Conservation (phyloP, 2,113 vertebrate genomes). For the Rana temporaria region DNA sequence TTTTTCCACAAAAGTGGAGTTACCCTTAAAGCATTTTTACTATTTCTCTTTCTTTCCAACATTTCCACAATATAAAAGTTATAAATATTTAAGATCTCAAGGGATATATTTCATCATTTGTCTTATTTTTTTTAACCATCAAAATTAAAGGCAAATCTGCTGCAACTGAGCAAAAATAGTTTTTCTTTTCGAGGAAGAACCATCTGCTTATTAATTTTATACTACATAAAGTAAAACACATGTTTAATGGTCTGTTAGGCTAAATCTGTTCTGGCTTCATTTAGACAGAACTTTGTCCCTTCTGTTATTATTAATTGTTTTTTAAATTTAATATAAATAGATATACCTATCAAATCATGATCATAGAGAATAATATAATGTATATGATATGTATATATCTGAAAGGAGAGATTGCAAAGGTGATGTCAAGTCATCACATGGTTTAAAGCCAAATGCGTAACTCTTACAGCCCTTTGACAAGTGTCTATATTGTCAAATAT, state of each 20-base stretch:
- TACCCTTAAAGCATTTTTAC: too few species aligned
- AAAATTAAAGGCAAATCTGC: constrained; percentile 12
- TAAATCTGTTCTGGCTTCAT: constrained; percentile 14
- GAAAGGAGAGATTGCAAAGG: too few species aligned
- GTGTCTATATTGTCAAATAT: too few species aligned
- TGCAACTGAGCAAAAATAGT: constrained; percentile 19
- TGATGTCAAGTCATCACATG: too few species aligned
- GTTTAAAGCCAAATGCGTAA: too few species aligned
- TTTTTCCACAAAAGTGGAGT: too few species aligned
- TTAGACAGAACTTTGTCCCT: background rate
- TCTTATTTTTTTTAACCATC: background rate
- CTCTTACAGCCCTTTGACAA: too few species aligned
- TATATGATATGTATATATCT: too few species aligned
- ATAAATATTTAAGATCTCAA: background rate
- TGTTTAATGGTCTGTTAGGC: constrained; percentile 40
- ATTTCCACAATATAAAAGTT: too few species aligned
- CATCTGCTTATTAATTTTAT: constrained; percentile 43
- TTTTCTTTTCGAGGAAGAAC: constrained; percentile 21
- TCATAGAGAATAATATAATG: too few species aligned
- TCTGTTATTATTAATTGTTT: background rate
- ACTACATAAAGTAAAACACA: constrained; percentile 37
- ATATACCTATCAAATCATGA: too few species aligned
- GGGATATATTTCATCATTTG: background rate
- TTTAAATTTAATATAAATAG: background rate
- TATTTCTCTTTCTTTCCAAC: too few species aligned